Base-by-base conservation (phyloP, 2,797 vertebrate genomes). In the Cyclopterus lumpus region DNA sequence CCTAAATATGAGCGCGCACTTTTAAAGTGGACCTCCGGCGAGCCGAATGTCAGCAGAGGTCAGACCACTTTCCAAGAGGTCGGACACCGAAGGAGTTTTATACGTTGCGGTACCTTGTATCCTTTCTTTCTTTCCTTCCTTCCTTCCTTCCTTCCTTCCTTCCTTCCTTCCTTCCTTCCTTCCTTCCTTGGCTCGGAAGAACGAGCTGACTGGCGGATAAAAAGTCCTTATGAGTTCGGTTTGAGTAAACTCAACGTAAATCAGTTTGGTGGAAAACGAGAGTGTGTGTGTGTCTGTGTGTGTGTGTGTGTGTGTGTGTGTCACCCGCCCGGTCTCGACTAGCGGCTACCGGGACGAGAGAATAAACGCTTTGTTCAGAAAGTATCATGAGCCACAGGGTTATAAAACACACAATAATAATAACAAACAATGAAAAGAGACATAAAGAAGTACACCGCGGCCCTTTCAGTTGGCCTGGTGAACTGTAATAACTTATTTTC, bases 211-310 rank as follows among this genome's bases (percentile, higher is more conserved):
- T 83, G 82, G 80, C 67, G 54, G 8, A 61, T 77, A 86, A 87
- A 91, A 84, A 88, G 81, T 65, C 73, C 75, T 82, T 71, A 86
- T 73, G 85, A 91, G 80, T 83, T 72, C 66, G 68, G 62, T 80
- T 92, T 90, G 85, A 85, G 79, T 80, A 88, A n/a, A n/a, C n/a
- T 84, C 90, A 87, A 88, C 73, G 74, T 93, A 88, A 92, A 90
- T 93, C 90, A 88, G 81, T 86, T 80, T 82, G 77, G 82, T 71
- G 81, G 82, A 89, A 86, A 87, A 88, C 86, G 87, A 91, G 77
- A 28, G 59, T 68, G 59, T 57, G 65, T 70, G 24, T 49, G 46
- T 61, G 73, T 28, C 57, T 55, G 44, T 66, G 54, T 55, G 64
- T 38, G 49, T 42, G 48, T 40, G 26, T 59, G 55, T 67, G 67